Conservation (phyloP, 2,888 invertebrate genomes). For the Litoditis marina region DNA sequence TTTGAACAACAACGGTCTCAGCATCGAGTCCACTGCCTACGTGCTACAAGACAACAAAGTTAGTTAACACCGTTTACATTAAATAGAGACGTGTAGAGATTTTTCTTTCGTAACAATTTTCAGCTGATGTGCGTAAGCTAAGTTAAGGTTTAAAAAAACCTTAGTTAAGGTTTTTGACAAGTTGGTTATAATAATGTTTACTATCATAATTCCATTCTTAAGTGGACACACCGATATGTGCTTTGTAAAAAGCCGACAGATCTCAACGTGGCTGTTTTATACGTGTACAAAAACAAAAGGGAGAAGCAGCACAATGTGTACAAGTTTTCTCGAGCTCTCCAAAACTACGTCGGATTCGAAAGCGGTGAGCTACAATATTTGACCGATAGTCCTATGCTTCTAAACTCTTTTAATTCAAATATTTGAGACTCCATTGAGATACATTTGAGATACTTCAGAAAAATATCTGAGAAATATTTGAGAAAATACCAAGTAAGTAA, state of each 20-base stretch:
- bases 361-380: conserved; percentile 21
- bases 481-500: too few species aligned
- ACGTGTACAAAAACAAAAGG: conserved; percentile 31
- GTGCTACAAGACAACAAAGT: conserved; percentile 30
- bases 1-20: conserved; percentile 38
- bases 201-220: too few species aligned
- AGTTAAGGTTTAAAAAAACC: too few species aligned
- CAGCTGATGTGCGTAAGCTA: too few species aligned
- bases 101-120: too few species aligned
- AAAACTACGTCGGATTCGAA: conserved; percentile 35
- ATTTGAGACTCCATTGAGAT: too few species aligned
- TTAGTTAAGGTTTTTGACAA: too few species aligned
- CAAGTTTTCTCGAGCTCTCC: conserved; percentile 27
- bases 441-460: too few species aligned
- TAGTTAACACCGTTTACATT: background rate
- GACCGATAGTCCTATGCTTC: background rate
- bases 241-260: conserved; percentile 32
- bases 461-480: too few species aligned
- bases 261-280: conserved; percentile 27
- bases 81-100: too few species aligned
- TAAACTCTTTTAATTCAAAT: conserved; percentile 2
- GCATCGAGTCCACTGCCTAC: conserved; percentile 37
- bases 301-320: conserved; percentile 32
- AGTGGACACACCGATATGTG: conserved; percentile 38
- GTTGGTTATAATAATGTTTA: too few species aligned